Evolutionary conservation across 1,140 invertebrate genomes (phyloP).

Genomic region (Goniozus legneri): DNA sequence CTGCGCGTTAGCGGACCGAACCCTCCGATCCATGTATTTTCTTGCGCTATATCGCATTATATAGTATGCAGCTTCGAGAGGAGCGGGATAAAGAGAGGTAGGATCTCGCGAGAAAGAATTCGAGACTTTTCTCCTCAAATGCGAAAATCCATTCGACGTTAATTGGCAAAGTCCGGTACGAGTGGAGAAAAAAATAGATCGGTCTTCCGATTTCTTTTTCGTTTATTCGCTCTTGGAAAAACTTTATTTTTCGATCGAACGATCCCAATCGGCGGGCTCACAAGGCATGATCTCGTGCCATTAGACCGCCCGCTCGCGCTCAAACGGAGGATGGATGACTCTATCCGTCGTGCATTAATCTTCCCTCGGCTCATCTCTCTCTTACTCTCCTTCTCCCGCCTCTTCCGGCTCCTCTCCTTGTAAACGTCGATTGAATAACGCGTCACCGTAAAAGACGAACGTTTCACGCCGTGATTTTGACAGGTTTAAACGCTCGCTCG

Average conservation of each 20-base stretch:
- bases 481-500: slow-evolving; percentile 14
- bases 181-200: not conserved
- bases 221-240: not conserved
- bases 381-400: slow-evolving; percentile 17
- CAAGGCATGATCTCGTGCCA: slow-evolving; percentile 30
- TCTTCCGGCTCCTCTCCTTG: slow-evolving; percentile 19
- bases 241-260: not conserved
- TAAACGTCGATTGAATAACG: slow-evolving; percentile 22
- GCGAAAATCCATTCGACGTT: too few relatives aligned
- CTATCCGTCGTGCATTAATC: slow-evolving; percentile 38
- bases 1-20: slow-evolving; percentile 16
- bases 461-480: slow-evolving; percentile 14
- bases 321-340: slow-evolving; percentile 27
- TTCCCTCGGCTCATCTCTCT: slow-evolving; percentile 24
- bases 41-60: slow-evolving; percentile 4
- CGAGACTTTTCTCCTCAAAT: too few relatives aligned
- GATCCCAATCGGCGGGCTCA: not conserved
- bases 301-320: slow-evolving; percentile 30
- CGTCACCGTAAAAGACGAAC: slow-evolving; percentile 10
- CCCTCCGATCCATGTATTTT: slow-evolving; percentile 18
- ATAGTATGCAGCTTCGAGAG: not conserved
- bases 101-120: too few relatives aligned
- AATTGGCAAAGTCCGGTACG: too few relatives aligned
- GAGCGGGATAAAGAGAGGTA: not conserved
- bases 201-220: not conserved